These are phyloP conservation scores for Mustela lutreola DNA, from an alignment of 2,113 vertebrate genomes.

Conservation along the genomic window DNA sequence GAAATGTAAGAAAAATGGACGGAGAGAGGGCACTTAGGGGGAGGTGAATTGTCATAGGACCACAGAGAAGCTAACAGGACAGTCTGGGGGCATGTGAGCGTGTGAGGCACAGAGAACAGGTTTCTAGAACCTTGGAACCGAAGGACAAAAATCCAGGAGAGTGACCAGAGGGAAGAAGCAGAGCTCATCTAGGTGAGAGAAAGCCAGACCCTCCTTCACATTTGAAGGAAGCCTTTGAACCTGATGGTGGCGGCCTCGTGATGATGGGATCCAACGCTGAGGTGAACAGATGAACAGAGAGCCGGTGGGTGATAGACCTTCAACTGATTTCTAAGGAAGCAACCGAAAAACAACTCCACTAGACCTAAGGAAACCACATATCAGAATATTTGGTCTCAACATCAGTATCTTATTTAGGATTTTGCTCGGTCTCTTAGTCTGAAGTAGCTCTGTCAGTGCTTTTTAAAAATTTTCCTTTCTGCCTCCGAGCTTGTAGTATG, in stretches of 20 bases:
- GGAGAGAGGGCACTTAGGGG: too few species aligned
- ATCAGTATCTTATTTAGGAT: background rate
- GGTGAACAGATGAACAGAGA: too few species aligned
- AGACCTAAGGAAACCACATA: fast-evolving
- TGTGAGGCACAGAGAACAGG: background rate
- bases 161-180: background rate
- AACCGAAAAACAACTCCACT: background rate
- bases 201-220: background rate
- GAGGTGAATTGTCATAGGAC: background rate
- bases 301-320: background rate
- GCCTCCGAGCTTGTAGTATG: background rate
- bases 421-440: background rate
- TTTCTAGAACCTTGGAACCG: background rate
- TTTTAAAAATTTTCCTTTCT: background rate
- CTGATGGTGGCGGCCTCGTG: background rate
- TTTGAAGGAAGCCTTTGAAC: background rate
- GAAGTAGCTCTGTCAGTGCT: background rate
- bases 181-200: background rate
- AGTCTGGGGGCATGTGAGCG: background rate
- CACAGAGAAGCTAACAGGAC: background rate
- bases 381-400: background rate
- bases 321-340: background rate
- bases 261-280: background rate
- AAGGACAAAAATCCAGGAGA: background rate
- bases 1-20: background rate